Conservation (phyloP, 1,140 invertebrate species). For the Anadara kagoshimensis region DNA sequence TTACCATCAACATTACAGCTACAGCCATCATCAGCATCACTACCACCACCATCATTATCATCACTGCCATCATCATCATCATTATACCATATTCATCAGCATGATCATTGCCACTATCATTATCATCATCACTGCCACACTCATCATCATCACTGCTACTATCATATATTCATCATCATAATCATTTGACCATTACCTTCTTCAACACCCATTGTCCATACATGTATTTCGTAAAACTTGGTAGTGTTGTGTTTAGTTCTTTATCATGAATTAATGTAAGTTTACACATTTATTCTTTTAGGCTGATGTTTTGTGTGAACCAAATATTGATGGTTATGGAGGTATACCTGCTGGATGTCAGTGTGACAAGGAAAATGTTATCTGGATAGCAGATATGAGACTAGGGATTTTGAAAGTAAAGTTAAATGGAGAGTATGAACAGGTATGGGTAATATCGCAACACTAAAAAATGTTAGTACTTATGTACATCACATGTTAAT, state of each 20-base stretch:
- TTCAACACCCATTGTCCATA: neutral
- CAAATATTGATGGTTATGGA: constrained; percentile 52
- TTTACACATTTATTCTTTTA: no score
- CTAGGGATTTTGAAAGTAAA: constrained; percentile 64
- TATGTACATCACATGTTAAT: neutral
- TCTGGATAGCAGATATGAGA: constrained; percentile 70
- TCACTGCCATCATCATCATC: no score
- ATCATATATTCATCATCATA: no score
- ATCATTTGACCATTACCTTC: neutral
- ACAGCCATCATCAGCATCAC: no score
- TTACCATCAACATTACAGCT: no score
- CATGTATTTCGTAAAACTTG: no score
- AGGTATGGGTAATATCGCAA: constrained; percentile 43
- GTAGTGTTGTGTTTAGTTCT: no score
- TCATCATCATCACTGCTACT: no score
- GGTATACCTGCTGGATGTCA: constrained; percentile 69
- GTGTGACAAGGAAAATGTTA: constrained; percentile 62
- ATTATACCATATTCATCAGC: no score
- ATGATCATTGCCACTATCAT: no score
- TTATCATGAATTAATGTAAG: neutral
- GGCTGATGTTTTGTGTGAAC: constrained; percentile 55
- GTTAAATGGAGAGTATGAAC: constrained; percentile 54
- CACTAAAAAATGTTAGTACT: neutral
- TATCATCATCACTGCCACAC: no score
- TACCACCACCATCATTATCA: no score